Conservation (phyloP, 2,113 vertebrate genomes). For the Chascanopsetta lugubris region DNA sequence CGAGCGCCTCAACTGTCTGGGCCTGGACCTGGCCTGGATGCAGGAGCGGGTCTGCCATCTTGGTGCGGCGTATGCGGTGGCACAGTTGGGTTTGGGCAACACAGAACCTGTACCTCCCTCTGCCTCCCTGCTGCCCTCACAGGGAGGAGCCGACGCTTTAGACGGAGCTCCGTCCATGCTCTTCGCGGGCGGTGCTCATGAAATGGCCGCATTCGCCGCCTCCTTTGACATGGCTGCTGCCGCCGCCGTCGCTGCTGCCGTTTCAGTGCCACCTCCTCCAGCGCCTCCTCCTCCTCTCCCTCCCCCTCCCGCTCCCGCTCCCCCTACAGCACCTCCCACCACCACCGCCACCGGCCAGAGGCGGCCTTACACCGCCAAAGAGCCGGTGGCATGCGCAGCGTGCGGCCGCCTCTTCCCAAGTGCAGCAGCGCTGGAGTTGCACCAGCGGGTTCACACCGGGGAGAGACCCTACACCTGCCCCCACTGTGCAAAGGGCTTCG, state of each 20-base stretch:
- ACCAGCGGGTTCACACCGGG: slow-evolving; percentile 66
- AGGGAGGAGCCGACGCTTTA: slow-evolving; percentile 53
- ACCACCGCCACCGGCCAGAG: slow-evolving; percentile 18
- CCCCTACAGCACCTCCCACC: no score
- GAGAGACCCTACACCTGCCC: slow-evolving; percentile 72
- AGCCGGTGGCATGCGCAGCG: slow-evolving; percentile 47
- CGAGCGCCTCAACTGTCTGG: slow-evolving; percentile 59
- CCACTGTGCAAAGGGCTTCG: slow-evolving; percentile 75
- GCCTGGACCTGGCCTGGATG: slow-evolving; percentile 74
- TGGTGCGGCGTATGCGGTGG: slow-evolving; percentile 67
- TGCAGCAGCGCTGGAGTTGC: slow-evolving; percentile 51
- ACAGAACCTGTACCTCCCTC: slow-evolving; percentile 51
- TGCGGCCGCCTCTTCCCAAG: slow-evolving; percentile 63
- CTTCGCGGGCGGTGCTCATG: slow-evolving; percentile 60
- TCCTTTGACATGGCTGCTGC: slow-evolving; percentile 66
- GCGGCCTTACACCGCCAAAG: slow-evolving; percentile 45
- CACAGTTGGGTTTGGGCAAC: slow-evolving; percentile 65
- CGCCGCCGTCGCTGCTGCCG: background rate
- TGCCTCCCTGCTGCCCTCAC: slow-evolving; percentile 60
- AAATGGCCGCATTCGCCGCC: slow-evolving; percentile 68
- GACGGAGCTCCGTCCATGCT: slow-evolving; percentile 62
- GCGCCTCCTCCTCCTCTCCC: slow-evolving; percentile 21
- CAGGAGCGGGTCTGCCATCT: slow-evolving; percentile 73
- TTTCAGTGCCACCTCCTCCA: slow-evolving; percentile 4
- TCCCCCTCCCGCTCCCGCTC: slow-evolving; percentile 15